Evolutionary conservation across 2,113 vertebrate species (phyloP), one percentile per base, ranked within the genome.

Genomic region (Labeo rohita): DNA sequence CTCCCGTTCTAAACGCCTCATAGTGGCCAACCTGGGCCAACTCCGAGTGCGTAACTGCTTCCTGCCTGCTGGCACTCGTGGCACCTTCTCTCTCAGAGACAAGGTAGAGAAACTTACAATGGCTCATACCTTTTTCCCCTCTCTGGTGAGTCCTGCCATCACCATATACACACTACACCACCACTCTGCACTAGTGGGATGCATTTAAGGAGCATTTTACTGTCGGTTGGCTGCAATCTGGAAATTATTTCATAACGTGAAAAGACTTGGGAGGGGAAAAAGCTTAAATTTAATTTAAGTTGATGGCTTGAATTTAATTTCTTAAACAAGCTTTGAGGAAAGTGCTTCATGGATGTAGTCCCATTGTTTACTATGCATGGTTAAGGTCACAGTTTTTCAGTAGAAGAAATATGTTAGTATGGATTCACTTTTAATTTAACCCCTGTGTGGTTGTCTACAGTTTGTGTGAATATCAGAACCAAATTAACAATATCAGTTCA

Each of bases 1-100:
- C 91, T 98, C 97, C 0, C 93, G 90, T 84, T 99, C 97, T 0
- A 95, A 95, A 2, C 95, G 96, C 81, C 95, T 99, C 2, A 97
- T 99, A 82, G 98, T 99, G 66, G 98, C 97, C 83, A 99, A 99
- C 88, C 93, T 99, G 12, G 98, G 98, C 13, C 98, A 98, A 84
- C 94, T 99, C 88, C 97, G 93, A 90, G 96, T 99, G 61, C 96
- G 96, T 91, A 99, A 99, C 94, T 89, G 88, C 65, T 99, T 99
- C 89, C 93, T 98, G 28, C 95, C 95, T 59, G 96, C 97, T 0
- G 96, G 97, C 36, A 90, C 94, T 77, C 93, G 91, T 0, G 97
- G 97, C 9, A 99, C 98, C 12, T 97, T 98, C 91, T 98, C 96
- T 0, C 91, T 97, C 45, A 95, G 93, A 93, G 97, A 98, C 93